These are phyloP conservation scores for Trematocara zebra DNA, from an alignment of 2,113 vertebrate genomes.

Conservation along the genomic window DNA sequence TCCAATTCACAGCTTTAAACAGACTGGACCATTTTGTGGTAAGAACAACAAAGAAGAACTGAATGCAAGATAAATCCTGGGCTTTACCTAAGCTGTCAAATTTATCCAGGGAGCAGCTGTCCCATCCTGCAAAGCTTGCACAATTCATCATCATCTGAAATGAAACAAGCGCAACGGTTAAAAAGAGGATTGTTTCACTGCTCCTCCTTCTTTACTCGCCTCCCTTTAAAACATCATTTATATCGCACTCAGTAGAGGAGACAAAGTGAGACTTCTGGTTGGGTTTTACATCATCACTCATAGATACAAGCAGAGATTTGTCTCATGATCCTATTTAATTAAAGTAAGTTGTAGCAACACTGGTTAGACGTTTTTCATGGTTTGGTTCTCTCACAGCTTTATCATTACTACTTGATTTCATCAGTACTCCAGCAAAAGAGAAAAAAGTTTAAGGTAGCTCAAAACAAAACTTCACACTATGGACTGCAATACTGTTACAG, in stretches of 20 bases:
- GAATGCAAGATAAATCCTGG: background rate
- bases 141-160: background rate
- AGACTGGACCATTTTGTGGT: background rate
- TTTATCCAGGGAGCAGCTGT: background rate
- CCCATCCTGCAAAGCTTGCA: rapidly evolving
- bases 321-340: rapidly evolving
- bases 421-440: rapidly evolving
- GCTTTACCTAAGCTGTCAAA: background rate
- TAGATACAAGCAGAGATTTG: background rate
- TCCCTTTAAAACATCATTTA: rapidly evolving
- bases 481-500: background rate
- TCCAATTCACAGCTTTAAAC: background rate
- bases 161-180: rapidly evolving
- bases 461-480: background rate
- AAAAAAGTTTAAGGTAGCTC: background rate
- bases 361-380: rapidly evolving
- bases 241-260: rapidly evolving
- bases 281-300: background rate
- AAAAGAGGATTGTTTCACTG: rapidly evolving
- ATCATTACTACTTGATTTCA: background rate
- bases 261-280: background rate
- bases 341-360: background rate
- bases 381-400: background rate
- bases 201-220: rapidly evolving
- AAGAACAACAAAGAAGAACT: background rate